A percentile compares a stretch with the other conserved stretches of the same genome.
These are phyloP conservation scores for Puntigrus tetrazona DNA, from an alignment of 2,113 vertebrate genomes.

Conservation along the genomic window DNA sequence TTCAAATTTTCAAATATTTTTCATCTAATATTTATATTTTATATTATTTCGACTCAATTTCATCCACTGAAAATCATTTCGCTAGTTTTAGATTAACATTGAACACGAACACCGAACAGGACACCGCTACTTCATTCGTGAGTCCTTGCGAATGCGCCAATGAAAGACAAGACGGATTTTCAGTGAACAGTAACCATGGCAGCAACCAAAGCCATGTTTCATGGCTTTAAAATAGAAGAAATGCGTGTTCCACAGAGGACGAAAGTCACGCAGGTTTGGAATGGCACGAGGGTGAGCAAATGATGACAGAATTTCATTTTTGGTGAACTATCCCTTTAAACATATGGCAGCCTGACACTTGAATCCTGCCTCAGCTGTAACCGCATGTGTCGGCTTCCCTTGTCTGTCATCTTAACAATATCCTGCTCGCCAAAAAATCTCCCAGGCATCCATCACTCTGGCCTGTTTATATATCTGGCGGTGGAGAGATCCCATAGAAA, in stretches of 20 bases:
- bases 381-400: slow-evolving; percentile 26
- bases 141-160: neutral
- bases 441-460: slow-evolving; percentile 27
- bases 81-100: too few species aligned
- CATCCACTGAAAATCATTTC: neutral
- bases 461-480: slow-evolving; percentile 49
- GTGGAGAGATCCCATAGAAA: slow-evolving; percentile 39
- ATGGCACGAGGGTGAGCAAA: neutral
- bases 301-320: neutral
- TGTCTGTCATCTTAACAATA: slow-evolving; percentile 53
- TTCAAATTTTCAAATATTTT: neutral
- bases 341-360: slow-evolving; percentile 6
- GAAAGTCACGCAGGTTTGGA: neutral
- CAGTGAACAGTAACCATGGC: neutral
- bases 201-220: too few species aligned
- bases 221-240: neutral
- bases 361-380: slow-evolving; percentile 31
- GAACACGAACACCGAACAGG: too few species aligned
- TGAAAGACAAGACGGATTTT: neutral
- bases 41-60: neutral
- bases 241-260: neutral
- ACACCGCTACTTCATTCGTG: neutral
- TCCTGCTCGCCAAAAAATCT: slow-evolving; percentile 46
- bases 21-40: neutral
- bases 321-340: slow-evolving; percentile 3